Percentiles rank a stretch among this genome's conserved stretches.
These are phyloP conservation scores for Rhabdornis inornatus DNA, from an alignment of 2,113 vertebrate species.

Conservation along the genomic window DNA sequence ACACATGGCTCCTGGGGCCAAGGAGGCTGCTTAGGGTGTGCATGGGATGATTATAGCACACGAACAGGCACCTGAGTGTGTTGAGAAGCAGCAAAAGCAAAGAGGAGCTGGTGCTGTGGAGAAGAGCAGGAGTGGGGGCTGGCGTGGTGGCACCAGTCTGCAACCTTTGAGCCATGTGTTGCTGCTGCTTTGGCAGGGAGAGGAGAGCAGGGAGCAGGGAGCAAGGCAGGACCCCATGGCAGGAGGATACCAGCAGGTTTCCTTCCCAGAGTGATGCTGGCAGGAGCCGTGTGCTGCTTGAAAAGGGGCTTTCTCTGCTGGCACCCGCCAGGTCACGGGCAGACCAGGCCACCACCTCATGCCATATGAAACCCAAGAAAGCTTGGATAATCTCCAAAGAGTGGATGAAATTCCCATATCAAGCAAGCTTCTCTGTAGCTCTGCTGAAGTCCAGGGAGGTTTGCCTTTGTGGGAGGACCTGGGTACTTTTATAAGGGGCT, in stretches of 20 bases:
- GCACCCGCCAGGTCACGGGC: not conserved
- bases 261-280: not conserved
- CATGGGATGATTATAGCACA: rapidly evolving
- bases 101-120: not conserved
- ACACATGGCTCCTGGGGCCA: rapidly evolving
- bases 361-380: slow-evolving; percentile 43
- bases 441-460: not conserved
- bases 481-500: slow-evolving; percentile 47
- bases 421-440: not conserved
- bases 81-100: not conserved
- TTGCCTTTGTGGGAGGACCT: slow-evolving; percentile 13
- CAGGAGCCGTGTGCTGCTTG: not conserved
- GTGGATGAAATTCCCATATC: slow-evolving; percentile 18
- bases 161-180: rapidly evolving
- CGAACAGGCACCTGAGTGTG: rapidly evolving
- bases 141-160: rapidly evolving
- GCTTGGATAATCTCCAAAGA: slow-evolving; percentile 46
- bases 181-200: rapidly evolving
- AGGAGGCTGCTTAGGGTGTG: not conserved
- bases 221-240: not conserved
- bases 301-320: slow-evolving; percentile 2
- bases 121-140: no score
- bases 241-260: not conserved
- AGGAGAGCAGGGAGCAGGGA: not conserved
- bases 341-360: not conserved